phyloP scores from a whole-genome alignment of 2,888 invertebrate genomes.

The Pristionchus fissidentatus region DNA sequence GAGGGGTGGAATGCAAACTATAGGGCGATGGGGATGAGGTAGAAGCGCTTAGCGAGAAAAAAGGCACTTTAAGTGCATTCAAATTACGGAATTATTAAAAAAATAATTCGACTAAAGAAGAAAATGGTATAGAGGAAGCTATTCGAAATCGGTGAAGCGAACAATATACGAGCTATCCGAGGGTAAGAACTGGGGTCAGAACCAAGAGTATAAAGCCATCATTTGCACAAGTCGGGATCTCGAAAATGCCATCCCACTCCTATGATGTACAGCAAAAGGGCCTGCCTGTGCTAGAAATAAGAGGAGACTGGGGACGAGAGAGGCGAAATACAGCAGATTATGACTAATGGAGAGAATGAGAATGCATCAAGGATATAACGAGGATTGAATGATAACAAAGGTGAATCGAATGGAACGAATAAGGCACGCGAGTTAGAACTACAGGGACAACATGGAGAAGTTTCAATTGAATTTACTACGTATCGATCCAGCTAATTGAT shows the following conservation, averaged over 20 bases:
- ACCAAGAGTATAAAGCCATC: background rate
- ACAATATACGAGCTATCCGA: background rate
- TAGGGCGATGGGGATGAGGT: background rate
- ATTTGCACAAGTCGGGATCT: background rate
- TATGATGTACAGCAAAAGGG: slow-evolving; percentile 20
- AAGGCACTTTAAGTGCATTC: background rate
- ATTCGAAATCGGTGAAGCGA: background rate
- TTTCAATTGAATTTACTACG: background rate
- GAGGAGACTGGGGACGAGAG: background rate
- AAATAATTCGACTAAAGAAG: background rate
- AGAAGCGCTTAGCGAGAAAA: background rate
- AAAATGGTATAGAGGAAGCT: background rate
- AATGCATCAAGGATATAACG: background rate
- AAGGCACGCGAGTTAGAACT: no score
- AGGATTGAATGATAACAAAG: background rate
- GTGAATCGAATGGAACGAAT: background rate
- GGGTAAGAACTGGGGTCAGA: background rate
- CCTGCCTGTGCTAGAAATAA: background rate
- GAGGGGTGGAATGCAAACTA: background rate
- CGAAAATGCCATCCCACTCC: background rate
- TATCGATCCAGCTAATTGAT: background rate
- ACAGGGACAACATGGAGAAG: no score
- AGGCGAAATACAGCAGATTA: background rate
- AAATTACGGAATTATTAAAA: background rate
- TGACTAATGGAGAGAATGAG: background rate